Base-by-base conservation (phyloP, 1,140 invertebrate genomes). In the Cyrtorhinus lividipennis region DNA sequence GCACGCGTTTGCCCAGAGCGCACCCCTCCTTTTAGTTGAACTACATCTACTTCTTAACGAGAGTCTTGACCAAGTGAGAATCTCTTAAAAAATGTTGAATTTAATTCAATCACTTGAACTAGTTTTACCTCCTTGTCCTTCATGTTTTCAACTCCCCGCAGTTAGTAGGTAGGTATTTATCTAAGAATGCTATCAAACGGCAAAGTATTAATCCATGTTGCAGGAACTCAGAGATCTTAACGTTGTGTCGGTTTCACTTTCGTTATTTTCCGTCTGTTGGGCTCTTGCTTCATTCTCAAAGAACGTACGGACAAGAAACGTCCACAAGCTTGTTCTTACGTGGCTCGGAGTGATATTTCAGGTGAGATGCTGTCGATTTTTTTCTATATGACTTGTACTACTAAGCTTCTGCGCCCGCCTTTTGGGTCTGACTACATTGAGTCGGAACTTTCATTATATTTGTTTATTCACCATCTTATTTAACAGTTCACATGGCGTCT, bases 271-370 rank as follows among this genome's bases (percentile, higher is more conserved):
- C 64, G 84, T 92, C 22, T 91, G 88, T 69, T 94, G 91, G 91
- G 86, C 89, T 22, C 76, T 95, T 20, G 90, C 90, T 18, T 92
- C 88, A 61, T 94, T 92, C 72, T 90, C 86, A 69, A 92, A 92
- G 74, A 87, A 91, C 72, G 83, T 90, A n/a, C 75, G 86, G 1
- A 73, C 83, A 65, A 80, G 85, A 67, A 90, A 90, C 72, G 81
- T 92, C 0, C 87, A 92, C 71, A 80, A 86, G 62, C 77, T 92
- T 1, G 87, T 92, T 0, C 76, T 93, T 1, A 91, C 90, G 0
- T 92, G 89, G 88, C 78, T 92, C 8, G 90, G 90, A 1, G 89
- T 92, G n/a, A 83, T 91, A 57, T 87, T 86, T 66, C 86, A 88
- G 73, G 78, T 80, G 20, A 1, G n/a, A n/a, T n/a, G n/a, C 10